Evolutionary conservation across 2,797 vertebrate species (phyloP).

Genomic region (Podarcis siculus): DNA sequence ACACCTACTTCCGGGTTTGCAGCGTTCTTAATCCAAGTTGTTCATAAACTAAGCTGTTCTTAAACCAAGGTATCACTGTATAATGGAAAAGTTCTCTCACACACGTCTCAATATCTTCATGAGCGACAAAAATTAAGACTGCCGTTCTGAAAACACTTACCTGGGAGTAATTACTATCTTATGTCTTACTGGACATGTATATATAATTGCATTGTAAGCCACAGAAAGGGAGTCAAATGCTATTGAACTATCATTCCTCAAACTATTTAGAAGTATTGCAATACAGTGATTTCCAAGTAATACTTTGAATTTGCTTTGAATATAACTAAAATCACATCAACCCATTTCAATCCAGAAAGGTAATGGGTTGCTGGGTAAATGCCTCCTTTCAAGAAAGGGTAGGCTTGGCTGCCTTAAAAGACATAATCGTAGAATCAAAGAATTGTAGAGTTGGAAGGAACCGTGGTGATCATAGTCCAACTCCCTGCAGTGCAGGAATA

Average conservation of each 20-base stretch:
- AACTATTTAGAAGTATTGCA: background rate
- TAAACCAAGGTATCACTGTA: no score
- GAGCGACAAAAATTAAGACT: background rate
- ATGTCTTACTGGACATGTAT: background rate
- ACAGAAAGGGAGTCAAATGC: background rate
- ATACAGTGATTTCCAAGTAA: background rate
- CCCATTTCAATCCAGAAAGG: background rate
- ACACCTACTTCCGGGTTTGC: no score
- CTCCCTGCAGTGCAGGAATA: no score
- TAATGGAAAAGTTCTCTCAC: no score
- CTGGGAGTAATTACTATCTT: background rate
- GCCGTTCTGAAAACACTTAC: background rate
- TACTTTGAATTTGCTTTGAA: background rate
- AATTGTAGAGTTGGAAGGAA: no score
- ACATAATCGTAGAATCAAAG: no score
- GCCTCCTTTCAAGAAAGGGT: background rate
- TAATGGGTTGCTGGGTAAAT: background rate
- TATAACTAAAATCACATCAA: background rate
- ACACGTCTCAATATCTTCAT: background rate
- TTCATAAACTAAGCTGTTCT: no score
- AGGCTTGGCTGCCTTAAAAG: background rate
- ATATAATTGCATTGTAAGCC: background rate
- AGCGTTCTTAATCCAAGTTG: no score
- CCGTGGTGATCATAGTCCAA: no score
- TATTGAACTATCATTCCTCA: background rate